Evolutionary conservation across 2,888 invertebrate species (phyloP), one percentile per base, ranked within the genome.

Genomic region (Heliconius sara): DNA sequence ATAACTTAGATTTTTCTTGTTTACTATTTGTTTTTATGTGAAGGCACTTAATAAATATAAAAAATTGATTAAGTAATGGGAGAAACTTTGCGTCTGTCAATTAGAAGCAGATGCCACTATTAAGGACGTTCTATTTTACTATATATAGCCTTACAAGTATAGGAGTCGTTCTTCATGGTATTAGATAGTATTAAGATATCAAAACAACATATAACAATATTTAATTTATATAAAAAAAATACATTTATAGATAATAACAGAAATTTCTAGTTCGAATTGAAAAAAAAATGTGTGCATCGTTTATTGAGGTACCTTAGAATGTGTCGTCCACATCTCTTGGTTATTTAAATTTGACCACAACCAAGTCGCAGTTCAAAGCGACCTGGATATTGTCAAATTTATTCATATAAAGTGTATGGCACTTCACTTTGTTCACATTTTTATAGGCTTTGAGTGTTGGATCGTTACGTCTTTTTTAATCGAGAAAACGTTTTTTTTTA

Each of bases 141-240:
- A 70, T 43, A 70, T 43, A 47, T 70, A 70, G 43, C 16, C 9
- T 70, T 25, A 70, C 70, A 27, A 70, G 70, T 70, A 70, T 25
- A 25, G 5, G 13, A 68, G 22, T 9, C 70, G 16, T 16, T 39
- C 39, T 43, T 25, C 25, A 3, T n/a, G 5, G 13, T 70, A 25
- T 70, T 70, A 70, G 12, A 68, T 16, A 70, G 6, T 2, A 39
- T 39, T n/a, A 13, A 68, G 2, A 39, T 68, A 3, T n/a, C 0
- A 39, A 22, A 25, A 39, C 22, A 47, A 47, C 19, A n/a, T 25
- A 9, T 67, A 39, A 6, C 2, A 25, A 16, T 19, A 43, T 70
- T 43, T 25, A 25, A 22, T 16, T 43, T 68, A 43, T 25, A 67
- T 34, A 0, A 10, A 34, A 6, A n/a, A n/a, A 4, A 12, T 22